These are phyloP conservation scores for Xanthia icteritia DNA, from an alignment of 2,888 invertebrate genomes.

Conservation along the genomic window DNA sequence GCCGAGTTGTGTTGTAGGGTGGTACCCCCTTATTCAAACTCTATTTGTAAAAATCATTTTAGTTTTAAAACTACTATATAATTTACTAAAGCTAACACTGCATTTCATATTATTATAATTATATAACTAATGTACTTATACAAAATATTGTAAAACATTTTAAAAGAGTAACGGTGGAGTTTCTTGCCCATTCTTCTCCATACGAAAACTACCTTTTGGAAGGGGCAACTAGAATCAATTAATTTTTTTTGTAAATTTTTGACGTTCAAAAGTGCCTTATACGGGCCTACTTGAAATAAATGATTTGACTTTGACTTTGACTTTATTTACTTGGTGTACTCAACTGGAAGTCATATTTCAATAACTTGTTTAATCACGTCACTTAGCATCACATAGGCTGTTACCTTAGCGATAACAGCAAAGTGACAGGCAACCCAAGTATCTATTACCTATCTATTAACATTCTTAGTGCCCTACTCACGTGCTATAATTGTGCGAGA, in stretches of 20 bases:
- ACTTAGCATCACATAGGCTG: constrained; percentile 32
- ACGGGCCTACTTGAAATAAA: too few species aligned
- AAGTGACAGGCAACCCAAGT: constrained; percentile 41
- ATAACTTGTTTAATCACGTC: constrained; percentile 30
- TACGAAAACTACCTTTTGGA: too few species aligned
- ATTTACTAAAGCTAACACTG: background rate
- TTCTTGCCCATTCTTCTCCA: too few species aligned
- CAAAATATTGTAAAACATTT: too few species aligned
- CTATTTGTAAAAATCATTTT: background rate
- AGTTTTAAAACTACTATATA: background rate
- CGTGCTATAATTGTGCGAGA: constrained; percentile 20
- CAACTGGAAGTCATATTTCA: constrained; percentile 23
- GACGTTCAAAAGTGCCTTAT: too few species aligned
- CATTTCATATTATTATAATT: too few species aligned
- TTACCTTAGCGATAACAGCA: constrained; percentile 20
- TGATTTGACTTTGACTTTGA: too few species aligned
- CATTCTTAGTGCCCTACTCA: constrained; percentile 11
- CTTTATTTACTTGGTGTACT: constrained; percentile 8
- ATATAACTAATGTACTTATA: too few species aligned
- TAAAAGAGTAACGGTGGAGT: too few species aligned
- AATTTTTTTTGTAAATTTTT: too few species aligned
- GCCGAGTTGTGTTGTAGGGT: too few species aligned
- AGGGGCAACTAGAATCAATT: too few species aligned
- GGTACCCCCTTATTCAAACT: background rate
- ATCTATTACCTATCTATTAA: constrained; percentile 17